Evolutionary conservation across 23 tunicate genomes (phyloP), one percentile per base, ranked within the genome.

Genomic region (Ciona savignyi): DNA sequence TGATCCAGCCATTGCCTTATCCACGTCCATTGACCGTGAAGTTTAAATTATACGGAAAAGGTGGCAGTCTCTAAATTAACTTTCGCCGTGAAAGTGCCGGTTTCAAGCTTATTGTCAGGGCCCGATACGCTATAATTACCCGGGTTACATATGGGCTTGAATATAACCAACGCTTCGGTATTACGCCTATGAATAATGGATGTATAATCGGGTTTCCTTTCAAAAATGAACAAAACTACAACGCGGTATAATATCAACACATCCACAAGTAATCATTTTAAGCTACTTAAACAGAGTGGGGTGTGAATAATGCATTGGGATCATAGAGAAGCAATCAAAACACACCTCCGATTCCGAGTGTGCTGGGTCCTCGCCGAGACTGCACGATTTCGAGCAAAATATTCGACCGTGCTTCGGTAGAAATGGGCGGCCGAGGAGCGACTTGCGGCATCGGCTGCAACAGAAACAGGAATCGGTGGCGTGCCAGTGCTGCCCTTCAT

Each of bases 401-500:
- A 95, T 86, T 0, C 68, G 80, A 2, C 96, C 99, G 74, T 78
- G 79, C 34, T 81, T 85, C 1, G 99, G 99, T 51, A 95, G 67
- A 35, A 95, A 95, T 0, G 89, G 96, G 30, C 67, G 51, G 4
- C 99, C 99, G 27, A 95, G 77, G 2, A 95, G 83, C 0, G 99
- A 80, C 66, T 76, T 84, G 42, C 77, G 64, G 35, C 99, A 95
- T 25, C 85, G 72, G 25, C 32, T 35, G 81, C 99, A 95, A 19
- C 79, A 81, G 51, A 95, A 95, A 73, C 99, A 95, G 25, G 29
- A 69, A 62, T 89, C 99, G 1, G 93, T 86, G 1, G 99, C 99
- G 74, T 95, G 99, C 99, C 99, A 95, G 62, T 93, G 93, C 67
- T 83, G 90, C 0, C 99, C 99, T 66, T 80, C 86, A 84, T 95